Base-by-base conservation (phyloP, 1,140 invertebrate species). In the Hyles euphorbiae region DNA sequence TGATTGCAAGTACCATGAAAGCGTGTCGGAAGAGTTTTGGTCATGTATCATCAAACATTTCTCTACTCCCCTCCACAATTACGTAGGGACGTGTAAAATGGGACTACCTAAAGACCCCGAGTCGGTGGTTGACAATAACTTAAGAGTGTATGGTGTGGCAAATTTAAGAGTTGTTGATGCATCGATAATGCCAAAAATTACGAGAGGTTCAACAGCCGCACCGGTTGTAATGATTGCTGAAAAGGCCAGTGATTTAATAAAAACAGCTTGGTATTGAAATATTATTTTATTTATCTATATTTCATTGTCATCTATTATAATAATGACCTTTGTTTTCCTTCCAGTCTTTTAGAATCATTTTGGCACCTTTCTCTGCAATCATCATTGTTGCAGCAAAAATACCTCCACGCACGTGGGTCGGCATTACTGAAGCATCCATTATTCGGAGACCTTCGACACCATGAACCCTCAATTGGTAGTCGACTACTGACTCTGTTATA, bases 201-300 rank as follows among this genome's bases (percentile, higher is more conserved):
- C 93, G 1, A 90, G 91, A 47, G 95, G 93, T 3, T 95, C 96
- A 63, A 92, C 94, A 0, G 94, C 93, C 61, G 94, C 94, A 0
- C 92, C 93, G 0, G 92, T 94, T 5, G 91, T 93, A 56, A 98
- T 98, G 96, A 94, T 98, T 58, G 97, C 92, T 0, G 97, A 98
- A 87, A 96, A 96, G 79, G 95, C 92, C 0, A 93, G 96, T 7
- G 95, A 97, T 80, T 90, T 97, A 83, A 96, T 98, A 52, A 94
- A 94, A 82, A 82, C 90, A 57, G 79, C 88, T 63, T 93, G 93
- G 93, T 83, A 87, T 68, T 87, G 78, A 77, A 61, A 44, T 53
- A 43, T 51, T 61, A 49, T 80, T 56, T 84, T 79, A 76, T 78
- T 81, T 72, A 70, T 34, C 12, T 45, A 50, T 56, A 33, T 53